Evolutionary conservation across 2,113 vertebrate genomes (phyloP).

Genomic region (Austrofundulus limnaeus): DNA sequence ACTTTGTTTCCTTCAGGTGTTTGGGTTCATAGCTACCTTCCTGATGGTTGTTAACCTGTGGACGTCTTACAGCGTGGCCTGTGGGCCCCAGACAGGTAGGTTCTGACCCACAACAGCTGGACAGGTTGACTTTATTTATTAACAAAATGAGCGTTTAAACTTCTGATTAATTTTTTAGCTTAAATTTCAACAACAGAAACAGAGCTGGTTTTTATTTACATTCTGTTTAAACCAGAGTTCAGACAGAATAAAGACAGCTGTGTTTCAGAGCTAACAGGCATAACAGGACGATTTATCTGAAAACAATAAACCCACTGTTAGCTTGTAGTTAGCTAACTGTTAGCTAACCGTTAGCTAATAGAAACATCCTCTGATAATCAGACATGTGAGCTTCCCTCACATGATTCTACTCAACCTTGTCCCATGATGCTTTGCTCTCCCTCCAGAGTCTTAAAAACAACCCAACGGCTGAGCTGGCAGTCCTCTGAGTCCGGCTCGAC

Average conservation of each 20-base stretch:
- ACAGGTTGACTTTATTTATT: neutral
- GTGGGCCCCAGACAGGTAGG: constrained; percentile 84
- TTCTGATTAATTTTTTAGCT: too few relatives aligned
- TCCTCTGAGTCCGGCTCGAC: constrained; percentile 17
- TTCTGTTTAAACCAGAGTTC: too few relatives aligned
- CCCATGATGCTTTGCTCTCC: constrained; percentile 4
- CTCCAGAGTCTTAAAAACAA: constrained; percentile 38
- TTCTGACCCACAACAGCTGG: neutral
- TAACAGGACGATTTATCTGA: too few relatives aligned
- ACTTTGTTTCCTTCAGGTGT: constrained; percentile 75
- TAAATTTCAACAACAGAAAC: too few relatives aligned
- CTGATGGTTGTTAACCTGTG: constrained; percentile 87
- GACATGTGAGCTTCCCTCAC: neutral
- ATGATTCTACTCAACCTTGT: too few relatives aligned
- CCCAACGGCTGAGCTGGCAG: constrained; percentile 4
- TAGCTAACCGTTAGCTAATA: too few relatives aligned
- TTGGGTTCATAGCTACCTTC: constrained; percentile 89
- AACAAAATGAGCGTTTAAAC: neutral
- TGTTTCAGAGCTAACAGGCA: too few relatives aligned
- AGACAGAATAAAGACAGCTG: too few relatives aligned
- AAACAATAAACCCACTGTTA: neutral
- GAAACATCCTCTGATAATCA: too few relatives aligned
- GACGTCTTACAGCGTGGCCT: constrained; percentile 89
- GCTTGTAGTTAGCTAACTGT: too few relatives aligned
- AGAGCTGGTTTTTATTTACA: too few relatives aligned